phyloP scores from a whole-genome alignment of 2,888 invertebrate species.

The Tigriopus californicus region DNA sequence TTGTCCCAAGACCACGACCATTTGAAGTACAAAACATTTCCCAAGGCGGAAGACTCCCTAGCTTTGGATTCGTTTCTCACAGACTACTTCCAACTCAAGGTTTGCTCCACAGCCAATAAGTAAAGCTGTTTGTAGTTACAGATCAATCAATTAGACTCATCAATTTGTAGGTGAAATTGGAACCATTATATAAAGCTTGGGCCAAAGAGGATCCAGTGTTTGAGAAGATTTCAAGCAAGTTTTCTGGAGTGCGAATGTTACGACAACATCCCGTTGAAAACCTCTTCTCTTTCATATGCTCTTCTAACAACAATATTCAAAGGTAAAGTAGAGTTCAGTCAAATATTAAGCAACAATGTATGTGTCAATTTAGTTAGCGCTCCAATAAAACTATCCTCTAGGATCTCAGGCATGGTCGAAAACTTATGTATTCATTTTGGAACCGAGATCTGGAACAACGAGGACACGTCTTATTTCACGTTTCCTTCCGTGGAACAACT shows the following conservation, averaged over 20 bases:
- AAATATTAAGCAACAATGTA: too few species aligned
- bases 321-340: too few species aligned
- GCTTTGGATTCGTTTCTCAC: background rate
- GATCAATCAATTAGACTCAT: constrained; percentile 14
- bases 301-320: constrained; percentile 85
- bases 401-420: constrained; percentile 78
- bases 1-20: background rate
- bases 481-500: constrained; percentile 60
- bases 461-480: constrained; percentile 44
- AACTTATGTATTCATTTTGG: constrained; percentile 68
- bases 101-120: background rate
- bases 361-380: too few species aligned
- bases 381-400: constrained; percentile 27
- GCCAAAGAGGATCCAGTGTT: constrained; percentile 46
- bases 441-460: constrained; percentile 43
- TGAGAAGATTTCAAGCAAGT: constrained; percentile 42
- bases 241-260: constrained; percentile 72
- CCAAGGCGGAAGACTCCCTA: background rate
- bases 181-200: constrained; percentile 7
- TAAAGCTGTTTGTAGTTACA: background rate
- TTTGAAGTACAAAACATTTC: background rate
- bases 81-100: constrained; percentile 10
- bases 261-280: constrained; percentile 80
- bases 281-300: constrained; percentile 87
- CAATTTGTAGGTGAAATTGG: constrained; percentile 17